These are phyloP conservation scores for Antechinus flavipes DNA, from an alignment of 2,113 vertebrate genomes.

Conservation along the genomic window DNA sequence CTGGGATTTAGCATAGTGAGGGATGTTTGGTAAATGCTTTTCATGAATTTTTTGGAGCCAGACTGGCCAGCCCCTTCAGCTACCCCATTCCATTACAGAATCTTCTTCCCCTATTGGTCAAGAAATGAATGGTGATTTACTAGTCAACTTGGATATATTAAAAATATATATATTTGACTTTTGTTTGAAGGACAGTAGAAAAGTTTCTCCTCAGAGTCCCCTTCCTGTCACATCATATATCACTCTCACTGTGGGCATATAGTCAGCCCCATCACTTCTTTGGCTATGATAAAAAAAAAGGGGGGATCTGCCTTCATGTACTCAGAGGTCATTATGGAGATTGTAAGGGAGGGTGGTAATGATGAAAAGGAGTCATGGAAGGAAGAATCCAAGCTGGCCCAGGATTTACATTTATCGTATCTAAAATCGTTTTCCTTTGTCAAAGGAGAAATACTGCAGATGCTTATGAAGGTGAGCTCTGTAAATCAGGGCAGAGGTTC, in stretches of 20 bases:
- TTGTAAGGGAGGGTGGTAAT: slow-evolving; percentile 14
- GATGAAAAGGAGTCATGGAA: background rate
- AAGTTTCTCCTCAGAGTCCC: slow-evolving; percentile 70
- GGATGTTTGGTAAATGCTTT: background rate
- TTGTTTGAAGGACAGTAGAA: slow-evolving; percentile 82
- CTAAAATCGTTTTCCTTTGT: slow-evolving; percentile 77
- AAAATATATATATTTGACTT: slow-evolving; percentile 70
- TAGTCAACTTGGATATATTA: slow-evolving; percentile 3
- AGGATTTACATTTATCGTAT: slow-evolving; percentile 76
- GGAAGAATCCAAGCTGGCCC: slow-evolving; percentile 26
- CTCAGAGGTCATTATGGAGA: slow-evolving; percentile 63
- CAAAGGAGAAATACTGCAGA: slow-evolving; percentile 74
- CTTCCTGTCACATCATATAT: slow-evolving; percentile 75
- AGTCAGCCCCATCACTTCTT: slow-evolving; percentile 74
- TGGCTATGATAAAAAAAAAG: slow-evolving; percentile 78
- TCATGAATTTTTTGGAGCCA: background rate
- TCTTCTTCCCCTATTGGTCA: background rate
- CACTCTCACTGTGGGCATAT: slow-evolving; percentile 73
- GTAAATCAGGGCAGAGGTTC: slow-evolving; percentile 71
- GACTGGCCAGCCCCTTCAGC: background rate
- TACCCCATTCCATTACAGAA: background rate
- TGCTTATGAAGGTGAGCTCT: slow-evolving; percentile 80
- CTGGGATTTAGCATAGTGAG: background rate
- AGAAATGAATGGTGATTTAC: background rate
- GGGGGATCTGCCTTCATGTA: slow-evolving; percentile 48